phyloP scores from a whole-genome alignment of 2,888 invertebrate genomes.

The Scelioninae gen. 1 region DNA sequence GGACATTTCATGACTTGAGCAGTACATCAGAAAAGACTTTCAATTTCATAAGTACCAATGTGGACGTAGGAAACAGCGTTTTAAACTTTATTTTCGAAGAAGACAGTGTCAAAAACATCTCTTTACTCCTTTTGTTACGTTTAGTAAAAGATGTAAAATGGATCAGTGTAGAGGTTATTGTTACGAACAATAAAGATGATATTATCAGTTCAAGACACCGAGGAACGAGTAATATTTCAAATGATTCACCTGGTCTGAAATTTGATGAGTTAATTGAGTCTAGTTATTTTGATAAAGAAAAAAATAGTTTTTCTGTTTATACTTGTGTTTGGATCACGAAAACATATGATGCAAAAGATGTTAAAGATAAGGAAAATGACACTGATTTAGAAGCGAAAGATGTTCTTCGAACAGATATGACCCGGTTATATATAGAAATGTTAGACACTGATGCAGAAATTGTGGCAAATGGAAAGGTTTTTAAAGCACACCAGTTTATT shows the following conservation, averaged over 20 bases:
- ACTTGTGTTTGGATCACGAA: slow-evolving; percentile 15
- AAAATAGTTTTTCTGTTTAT: slow-evolving; percentile 11
- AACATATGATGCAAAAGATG: not conserved
- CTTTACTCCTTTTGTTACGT: not conserved
- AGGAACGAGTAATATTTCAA: not conserved
- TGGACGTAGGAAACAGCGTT: not conserved
- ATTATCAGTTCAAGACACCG: not conserved
- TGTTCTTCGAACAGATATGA: slow-evolving; percentile 14
- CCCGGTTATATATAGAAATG: slow-evolving; percentile 1
- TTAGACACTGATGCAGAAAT: slow-evolving; percentile 16
- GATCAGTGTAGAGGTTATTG: slow-evolving; percentile 29
- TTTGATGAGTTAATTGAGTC: slow-evolving; percentile 12
- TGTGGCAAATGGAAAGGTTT: not conserved
- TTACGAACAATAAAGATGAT: not conserved
- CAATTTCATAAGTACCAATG: not conserved
- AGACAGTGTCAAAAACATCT: slow-evolving; percentile 14
- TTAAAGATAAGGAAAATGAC: not conserved
- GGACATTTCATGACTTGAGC: not conserved
- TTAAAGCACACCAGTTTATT: slow-evolving; percentile 27
- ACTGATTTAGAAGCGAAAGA: too few relatives aligned
- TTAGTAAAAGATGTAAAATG: not conserved
- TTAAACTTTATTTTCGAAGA: slow-evolving; percentile 20
- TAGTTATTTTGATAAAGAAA: not conserved
- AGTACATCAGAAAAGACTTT: not conserved
- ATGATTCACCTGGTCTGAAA: not conserved